Evolutionary conservation across 1,140 invertebrate genomes (phyloP).

Genomic region (Pseudomyrmex gracilis): DNA sequence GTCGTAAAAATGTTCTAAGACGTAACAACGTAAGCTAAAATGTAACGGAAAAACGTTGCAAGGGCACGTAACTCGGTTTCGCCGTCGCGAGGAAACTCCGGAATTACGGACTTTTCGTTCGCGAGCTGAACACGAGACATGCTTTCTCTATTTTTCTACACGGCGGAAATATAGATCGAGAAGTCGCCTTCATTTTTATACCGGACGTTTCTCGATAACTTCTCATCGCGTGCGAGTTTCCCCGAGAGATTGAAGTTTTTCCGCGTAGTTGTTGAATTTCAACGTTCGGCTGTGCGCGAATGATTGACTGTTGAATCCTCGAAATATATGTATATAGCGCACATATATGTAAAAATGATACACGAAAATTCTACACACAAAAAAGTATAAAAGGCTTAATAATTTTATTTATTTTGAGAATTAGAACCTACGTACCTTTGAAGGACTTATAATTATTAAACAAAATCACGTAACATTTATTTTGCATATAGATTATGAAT

Average conservation of each 20-base stretch:
- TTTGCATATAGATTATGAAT: constrained; percentile 1
- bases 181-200: constrained; percentile 23
- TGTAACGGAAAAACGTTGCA: constrained; percentile 9
- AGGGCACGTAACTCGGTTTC: neutral
- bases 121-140: too few relatives aligned
- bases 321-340: neutral
- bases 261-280: constrained; percentile 5
- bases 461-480: neutral
- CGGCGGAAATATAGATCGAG: constrained; percentile 13
- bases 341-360: too few relatives aligned
- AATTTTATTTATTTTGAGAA: neutral
- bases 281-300: neutral
- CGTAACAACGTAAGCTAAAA: neutral
- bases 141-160: constrained; percentile 16
- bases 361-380: too few relatives aligned
- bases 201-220: constrained; percentile 14
- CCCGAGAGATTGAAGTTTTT: constrained; percentile 30
- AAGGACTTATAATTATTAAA: neutral
- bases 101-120: neutral
- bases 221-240: neutral
- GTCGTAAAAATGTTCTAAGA: constrained; percentile 3
- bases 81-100: neutral
- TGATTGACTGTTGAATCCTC: neutral
- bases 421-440: neutral
- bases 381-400: too few relatives aligned